Evolutionary conservation across 1,140 invertebrate genomes (phyloP), one percentile per base, ranked within the genome.

Genomic region (Bombus balteatus): DNA sequence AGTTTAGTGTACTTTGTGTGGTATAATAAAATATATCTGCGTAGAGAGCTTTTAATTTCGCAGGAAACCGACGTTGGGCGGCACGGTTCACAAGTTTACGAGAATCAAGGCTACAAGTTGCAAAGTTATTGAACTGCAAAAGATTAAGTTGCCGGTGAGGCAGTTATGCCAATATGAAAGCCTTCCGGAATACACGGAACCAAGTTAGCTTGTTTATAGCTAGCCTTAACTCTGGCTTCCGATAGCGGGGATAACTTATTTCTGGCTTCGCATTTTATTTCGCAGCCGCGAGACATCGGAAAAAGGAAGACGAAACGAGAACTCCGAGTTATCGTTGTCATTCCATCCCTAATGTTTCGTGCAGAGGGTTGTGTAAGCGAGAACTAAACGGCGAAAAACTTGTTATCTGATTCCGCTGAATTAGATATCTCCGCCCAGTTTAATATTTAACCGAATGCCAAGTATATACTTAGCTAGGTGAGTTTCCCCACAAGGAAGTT

Each of bases 91-190:
- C 83, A 86, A 89, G 76, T 89, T 89, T 65, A 70, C 15, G 39
- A 32, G 39, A 53, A 66, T 70, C 41, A 22, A 43, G 72, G 77
- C 53, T 28, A 22, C 65, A 28, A 83, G 86, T 41, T 76, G 62
- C 18, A 53, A 53, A 70, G 66, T 81, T 81, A 85, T 81, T 39
- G 84, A 81, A 81, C 72, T 59, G 59, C 78, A 72, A 86, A 53
- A 89, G 81, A 79, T 89, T 81, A 78, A 89, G 59, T 87, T 81
- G 65, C 47, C 71, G 47, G 22, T n/a, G 28, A 62, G 34, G 73
- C 76, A 62, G 80, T 89, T 89, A 87, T 84, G 85, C 85, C 81
- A 83, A 89, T 89, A 89, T 89, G 77, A 81, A 88, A 89, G 80
- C 65, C 80, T 79, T 88, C 70, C 65, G 74, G 65, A 47, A 68